phyloP scores from a whole-genome alignment of 2,113 vertebrate genomes.

The Petromus typicus region DNA sequence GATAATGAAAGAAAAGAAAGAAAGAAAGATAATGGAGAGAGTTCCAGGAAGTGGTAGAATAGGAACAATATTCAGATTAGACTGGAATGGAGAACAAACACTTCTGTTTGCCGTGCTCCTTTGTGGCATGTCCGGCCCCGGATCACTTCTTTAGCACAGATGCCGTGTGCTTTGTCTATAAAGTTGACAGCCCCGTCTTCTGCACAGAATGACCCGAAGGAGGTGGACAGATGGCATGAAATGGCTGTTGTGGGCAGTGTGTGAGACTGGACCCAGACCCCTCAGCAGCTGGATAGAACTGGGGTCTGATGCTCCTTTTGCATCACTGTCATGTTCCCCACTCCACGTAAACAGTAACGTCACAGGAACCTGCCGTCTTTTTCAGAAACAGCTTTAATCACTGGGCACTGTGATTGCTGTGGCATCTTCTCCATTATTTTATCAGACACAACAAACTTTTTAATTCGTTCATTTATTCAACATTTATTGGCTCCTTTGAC shows the following conservation, averaged over 20 bases:
- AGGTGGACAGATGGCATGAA: neutral
- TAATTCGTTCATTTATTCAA: neutral
- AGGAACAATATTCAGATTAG: neutral
- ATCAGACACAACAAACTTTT: neutral
- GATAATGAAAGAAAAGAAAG: neutral
- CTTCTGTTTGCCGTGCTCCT: neutral
- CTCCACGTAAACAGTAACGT: neutral
- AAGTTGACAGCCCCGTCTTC: neutral
- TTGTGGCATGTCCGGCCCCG: neutral
- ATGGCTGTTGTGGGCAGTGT: neutral
- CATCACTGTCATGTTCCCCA: neutral
- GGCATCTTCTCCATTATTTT: neutral
- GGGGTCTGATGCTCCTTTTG: neutral
- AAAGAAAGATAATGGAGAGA: neutral
- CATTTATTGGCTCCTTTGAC: neutral
- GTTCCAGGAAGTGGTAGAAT: neutral
- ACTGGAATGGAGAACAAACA: neutral
- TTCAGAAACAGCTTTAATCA: constrained; percentile 8
- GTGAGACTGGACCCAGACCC: neutral
- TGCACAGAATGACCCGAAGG: neutral
- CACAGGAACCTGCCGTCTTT: neutral
- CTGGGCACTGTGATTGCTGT: neutral
- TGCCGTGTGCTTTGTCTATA: constrained; percentile 29
- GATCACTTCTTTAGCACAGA: constrained; percentile 39
- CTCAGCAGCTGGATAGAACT: neutral